Percentiles rank a stretch among this genome's conserved stretches.
phyloP scores from a whole-genome alignment of 2,888 invertebrate species.

The Andrena trimmerana region DNA sequence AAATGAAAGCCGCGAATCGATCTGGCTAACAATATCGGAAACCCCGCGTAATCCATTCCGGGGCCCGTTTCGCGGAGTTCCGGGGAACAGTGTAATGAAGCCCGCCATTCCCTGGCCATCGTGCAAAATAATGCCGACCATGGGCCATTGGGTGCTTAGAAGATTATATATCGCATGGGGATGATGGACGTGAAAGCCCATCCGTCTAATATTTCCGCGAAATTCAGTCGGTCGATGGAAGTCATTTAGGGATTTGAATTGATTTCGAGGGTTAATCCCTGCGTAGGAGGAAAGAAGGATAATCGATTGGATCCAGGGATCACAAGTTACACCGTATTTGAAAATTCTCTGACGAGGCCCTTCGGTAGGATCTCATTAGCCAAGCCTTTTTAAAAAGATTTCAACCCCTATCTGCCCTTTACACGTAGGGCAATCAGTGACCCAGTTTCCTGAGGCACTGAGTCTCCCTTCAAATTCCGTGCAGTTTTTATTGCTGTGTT shows the following conservation, averaged over 20 bases:
- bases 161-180: slow-evolving; percentile 22
- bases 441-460: background rate
- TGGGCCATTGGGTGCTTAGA: background rate
- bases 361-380: too few relatives aligned
- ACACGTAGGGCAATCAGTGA: background rate
- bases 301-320: background rate
- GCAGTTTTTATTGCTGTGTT: background rate
- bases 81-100: slow-evolving; percentile 45
- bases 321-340: too few relatives aligned
- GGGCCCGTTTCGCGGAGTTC: slow-evolving; percentile 43
- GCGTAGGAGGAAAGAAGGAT: background rate
- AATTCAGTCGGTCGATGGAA: background rate
- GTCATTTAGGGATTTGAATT: slow-evolving; percentile 42
- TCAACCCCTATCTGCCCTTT: too few relatives aligned
- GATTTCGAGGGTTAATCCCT: slow-evolving; percentile 44
- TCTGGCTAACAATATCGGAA: slow-evolving; percentile 56
- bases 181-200: too few relatives aligned
- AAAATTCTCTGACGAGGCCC: too few relatives aligned
- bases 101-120: background rate
- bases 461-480: background rate
- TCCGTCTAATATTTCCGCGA: slow-evolving; percentile 24
- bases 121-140: slow-evolving; percentile 37
- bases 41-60: slow-evolving; percentile 50
- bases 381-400: too few relatives aligned
- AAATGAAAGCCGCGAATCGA: slow-evolving; percentile 58